Evolutionary conservation across 2,113 vertebrate genomes (phyloP).

Genomic region (Empidonax alnorum): DNA sequence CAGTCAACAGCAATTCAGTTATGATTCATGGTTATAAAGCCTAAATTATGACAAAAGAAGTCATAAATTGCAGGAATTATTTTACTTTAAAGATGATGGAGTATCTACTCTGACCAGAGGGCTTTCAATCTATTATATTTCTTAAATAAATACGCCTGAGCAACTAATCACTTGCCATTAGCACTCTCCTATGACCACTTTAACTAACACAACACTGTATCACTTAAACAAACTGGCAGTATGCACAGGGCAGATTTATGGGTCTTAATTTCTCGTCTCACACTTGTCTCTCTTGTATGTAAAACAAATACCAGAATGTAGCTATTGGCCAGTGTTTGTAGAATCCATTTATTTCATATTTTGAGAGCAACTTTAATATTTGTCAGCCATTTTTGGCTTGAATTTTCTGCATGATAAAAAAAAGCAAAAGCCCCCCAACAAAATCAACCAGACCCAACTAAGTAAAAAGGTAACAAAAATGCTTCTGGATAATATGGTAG

Average conservation of each 20-base stretch:
- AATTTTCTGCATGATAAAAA: neutral
- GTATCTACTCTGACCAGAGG: constrained; percentile 37
- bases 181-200: constrained; percentile 41
- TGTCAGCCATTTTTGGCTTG: neutral
- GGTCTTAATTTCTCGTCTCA: constrained; percentile 34
- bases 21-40: constrained; percentile 30
- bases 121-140: constrained; percentile 57
- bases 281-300: constrained; percentile 27
- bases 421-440: neutral
- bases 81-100: constrained; percentile 61
- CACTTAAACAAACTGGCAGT: constrained; percentile 50
- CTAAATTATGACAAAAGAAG: constrained; percentile 53
- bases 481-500: neutral
- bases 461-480: neutral
- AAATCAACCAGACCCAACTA: neutral
- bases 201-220: constrained; percentile 43
- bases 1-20: constrained; percentile 12
- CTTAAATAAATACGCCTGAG: constrained; percentile 57
- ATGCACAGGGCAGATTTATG: constrained; percentile 17
- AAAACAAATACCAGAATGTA: constrained; percentile 41
- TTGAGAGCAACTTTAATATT: neutral
- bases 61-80: constrained; percentile 56
- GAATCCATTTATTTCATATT: constrained; percentile 44
- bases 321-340: neutral
- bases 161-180: constrained; percentile 59